These are phyloP conservation scores for Pseudochirops corinnae DNA, from an alignment of 2,797 vertebrate species.

Conservation along the genomic window DNA sequence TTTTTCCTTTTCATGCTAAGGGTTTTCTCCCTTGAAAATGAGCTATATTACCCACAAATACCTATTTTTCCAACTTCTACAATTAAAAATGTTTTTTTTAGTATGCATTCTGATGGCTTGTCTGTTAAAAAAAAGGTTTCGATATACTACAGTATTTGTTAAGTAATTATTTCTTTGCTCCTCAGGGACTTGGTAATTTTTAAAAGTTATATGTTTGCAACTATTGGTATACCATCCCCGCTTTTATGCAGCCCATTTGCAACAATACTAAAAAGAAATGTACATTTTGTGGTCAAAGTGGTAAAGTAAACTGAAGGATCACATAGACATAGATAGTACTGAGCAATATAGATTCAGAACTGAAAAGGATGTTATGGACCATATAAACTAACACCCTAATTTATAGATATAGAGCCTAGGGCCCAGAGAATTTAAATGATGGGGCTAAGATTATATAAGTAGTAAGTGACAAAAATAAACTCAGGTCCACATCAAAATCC, in stretches of 20 bases:
- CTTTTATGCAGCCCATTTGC: background rate
- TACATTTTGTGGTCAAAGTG: background rate
- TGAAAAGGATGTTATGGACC: background rate
- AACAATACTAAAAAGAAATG: background rate
- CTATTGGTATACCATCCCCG: background rate
- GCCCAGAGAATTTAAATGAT: background rate
- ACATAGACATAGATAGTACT: no score
- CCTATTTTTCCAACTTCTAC: background rate
- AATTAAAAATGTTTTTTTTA: background rate
- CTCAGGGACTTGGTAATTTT: background rate
- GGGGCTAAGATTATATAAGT: background rate
- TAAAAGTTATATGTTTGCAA: background rate
- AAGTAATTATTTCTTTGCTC: background rate
- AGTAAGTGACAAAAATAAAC: background rate
- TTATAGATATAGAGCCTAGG: background rate
- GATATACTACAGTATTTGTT: background rate
- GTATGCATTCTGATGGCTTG: background rate
- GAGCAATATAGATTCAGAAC: background rate
- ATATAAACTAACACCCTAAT: background rate
- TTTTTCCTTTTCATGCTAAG: background rate
- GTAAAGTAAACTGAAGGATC: background rate
- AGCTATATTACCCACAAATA: background rate
- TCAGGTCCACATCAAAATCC: background rate
- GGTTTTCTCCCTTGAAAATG: background rate
- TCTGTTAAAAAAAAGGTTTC: background rate